Conservation (phyloP, 2,113 vertebrate species). For the Hippocampus abdominalis region DNA sequence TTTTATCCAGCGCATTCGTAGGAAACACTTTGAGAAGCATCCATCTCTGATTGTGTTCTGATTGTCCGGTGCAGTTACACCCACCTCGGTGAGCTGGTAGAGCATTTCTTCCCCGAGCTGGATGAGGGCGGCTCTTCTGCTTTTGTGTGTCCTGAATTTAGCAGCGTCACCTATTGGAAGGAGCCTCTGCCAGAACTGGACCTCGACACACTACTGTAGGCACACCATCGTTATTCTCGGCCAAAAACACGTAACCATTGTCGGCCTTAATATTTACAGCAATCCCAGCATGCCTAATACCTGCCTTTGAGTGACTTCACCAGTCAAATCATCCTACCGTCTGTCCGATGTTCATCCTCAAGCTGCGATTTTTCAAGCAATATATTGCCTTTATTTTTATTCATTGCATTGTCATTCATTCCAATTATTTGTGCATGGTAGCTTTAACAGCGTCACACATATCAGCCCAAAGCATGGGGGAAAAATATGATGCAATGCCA, state of each 20-base stretch:
- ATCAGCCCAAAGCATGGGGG: slow-evolving; percentile 7
- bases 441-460: not conserved
- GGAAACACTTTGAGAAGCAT: too few relatives aligned
- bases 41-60: not conserved
- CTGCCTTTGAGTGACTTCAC: slow-evolving; percentile 13
- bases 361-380: not conserved
- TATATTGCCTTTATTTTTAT: slow-evolving; percentile 14
- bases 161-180: slow-evolving; percentile 81
- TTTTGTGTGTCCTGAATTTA: slow-evolving; percentile 79
- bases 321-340: not conserved
- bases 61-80: slow-evolving; percentile 73
- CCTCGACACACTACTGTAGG: slow-evolving; percentile 57
- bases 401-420: slow-evolving; percentile 4
- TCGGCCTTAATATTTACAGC: slow-evolving; percentile 1
- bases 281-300: slow-evolving; percentile 5
- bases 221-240: not conserved
- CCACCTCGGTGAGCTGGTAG: slow-evolving; percentile 81
- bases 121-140: slow-evolving; percentile 41
- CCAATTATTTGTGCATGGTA: not conserved
- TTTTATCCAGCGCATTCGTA: not conserved
- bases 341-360: not conserved
- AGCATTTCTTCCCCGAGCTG: slow-evolving; percentile 84
- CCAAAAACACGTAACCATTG: not conserved
- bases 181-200: slow-evolving; percentile 69
- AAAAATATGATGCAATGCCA: slow-evolving; percentile 13